A percentile compares a stretch with the other conserved stretches of the same genome.
phyloP scores from a whole-genome alignment of 2,113 vertebrate genomes.

The Sapajus apella region DNA sequence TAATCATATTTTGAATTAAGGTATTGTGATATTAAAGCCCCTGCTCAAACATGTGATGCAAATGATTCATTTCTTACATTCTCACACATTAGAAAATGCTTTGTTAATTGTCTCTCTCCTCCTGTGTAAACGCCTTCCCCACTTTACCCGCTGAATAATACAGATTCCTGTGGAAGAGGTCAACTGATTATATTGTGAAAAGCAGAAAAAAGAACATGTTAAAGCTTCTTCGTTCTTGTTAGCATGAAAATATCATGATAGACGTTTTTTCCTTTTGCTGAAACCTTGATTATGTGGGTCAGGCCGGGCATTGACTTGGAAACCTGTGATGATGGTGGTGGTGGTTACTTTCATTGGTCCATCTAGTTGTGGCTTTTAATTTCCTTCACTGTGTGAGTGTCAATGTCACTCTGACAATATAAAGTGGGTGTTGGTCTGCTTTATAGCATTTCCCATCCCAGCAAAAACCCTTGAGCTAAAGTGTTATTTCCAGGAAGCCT shows the following conservation, averaged over 20 bases:
- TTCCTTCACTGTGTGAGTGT: neutral
- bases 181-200: neutral
- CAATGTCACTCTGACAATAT: neutral
- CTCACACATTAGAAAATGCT: neutral
- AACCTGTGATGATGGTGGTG: neutral
- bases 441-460: neutral
- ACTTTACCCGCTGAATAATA: neutral
- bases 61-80: neutral
- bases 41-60: neutral
- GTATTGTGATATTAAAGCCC: neutral
- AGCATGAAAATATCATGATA: neutral
- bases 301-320: neutral
- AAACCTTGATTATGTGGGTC: neutral
- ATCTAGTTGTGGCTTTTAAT: neutral
- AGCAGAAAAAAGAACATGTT: neutral
- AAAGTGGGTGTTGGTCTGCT: neutral
- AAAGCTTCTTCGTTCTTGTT: neutral
- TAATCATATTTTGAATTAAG: neutral
- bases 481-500: neutral
- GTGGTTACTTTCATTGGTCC: neutral
- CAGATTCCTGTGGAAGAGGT: neutral
- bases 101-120: neutral
- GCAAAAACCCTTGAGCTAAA: neutral
- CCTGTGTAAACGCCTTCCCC: neutral
- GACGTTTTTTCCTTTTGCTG: neutral